phyloP scores from a whole-genome alignment of 2,797 vertebrate genomes.

The Clarias pachynema region DNA sequence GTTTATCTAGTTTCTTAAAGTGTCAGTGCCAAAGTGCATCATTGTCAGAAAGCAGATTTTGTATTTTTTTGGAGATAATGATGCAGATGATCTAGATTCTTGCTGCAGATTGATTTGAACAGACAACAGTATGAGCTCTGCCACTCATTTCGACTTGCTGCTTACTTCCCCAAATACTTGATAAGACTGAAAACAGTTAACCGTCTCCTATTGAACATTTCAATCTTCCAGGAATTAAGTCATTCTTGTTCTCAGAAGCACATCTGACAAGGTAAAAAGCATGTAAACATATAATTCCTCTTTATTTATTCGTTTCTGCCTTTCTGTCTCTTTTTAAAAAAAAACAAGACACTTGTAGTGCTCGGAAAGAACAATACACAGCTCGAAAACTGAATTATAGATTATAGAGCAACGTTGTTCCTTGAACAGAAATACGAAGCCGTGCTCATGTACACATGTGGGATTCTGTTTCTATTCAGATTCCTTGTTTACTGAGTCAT shows the following conservation, averaged over 20 bases:
- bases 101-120: background rate
- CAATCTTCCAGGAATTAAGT: background rate
- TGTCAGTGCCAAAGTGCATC: background rate
- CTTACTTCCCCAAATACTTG: background rate
- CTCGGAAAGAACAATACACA: background rate
- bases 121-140: background rate
- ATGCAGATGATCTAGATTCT: background rate
- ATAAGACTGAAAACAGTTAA: background rate
- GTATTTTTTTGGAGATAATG: background rate
- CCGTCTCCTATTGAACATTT: background rate
- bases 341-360: background rate
- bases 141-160: background rate
- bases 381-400: constrained; percentile 4
- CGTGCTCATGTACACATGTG: background rate
- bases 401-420: background rate
- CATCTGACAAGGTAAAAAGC: background rate
- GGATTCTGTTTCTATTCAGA: constrained; percentile 18
- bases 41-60: too few relatives aligned
- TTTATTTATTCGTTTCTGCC: background rate
- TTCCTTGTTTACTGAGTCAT: background rate
- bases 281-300: background rate
- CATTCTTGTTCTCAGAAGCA: background rate
- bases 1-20: background rate
- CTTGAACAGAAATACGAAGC: background rate
- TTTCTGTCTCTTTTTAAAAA: background rate